Percentiles rank a stretch among this genome's conserved stretches.
These are phyloP conservation scores for Hermetia illucens DNA, from an alignment of 1,140 invertebrate species.

Conservation along the genomic window DNA sequence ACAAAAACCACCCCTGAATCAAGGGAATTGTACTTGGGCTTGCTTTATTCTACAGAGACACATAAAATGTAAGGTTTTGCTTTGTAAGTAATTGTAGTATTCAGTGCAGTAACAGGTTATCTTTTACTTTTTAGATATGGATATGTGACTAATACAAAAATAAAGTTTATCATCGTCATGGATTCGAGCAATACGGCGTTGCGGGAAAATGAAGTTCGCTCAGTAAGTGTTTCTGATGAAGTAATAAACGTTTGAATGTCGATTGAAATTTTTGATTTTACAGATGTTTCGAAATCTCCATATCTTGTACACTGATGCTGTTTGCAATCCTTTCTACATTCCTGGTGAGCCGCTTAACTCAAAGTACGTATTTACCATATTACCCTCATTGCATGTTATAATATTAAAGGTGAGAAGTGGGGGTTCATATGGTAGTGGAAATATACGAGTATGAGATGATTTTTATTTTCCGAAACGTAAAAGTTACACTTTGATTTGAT, in stretches of 20 bases:
- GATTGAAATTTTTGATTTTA: constrained; percentile 16
- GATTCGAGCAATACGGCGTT: constrained; percentile 76
- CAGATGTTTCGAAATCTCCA: constrained; percentile 85
- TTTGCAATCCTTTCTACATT: constrained; percentile 91
- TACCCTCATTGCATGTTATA: no score
- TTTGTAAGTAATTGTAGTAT: no score
- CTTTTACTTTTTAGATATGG: constrained; percentile 62
- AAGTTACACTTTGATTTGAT: no score
- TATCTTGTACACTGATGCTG: constrained; percentile 76
- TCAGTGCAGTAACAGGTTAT: neutral
- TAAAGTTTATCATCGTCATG: constrained; percentile 90
- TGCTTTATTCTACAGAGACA: constrained; percentile 89
- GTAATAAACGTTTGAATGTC: neutral
- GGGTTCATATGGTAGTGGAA: no score
- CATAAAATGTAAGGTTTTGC: constrained; percentile 90
- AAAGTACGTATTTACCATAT: constrained; percentile 44
- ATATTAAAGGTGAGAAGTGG: no score
- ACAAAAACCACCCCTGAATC: constrained; percentile 51
- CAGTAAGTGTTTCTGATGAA: constrained; percentile 41
- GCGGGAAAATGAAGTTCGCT: constrained; percentile 87
- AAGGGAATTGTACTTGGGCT: constrained; percentile 79
- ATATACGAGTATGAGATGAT: no score
- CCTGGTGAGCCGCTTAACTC: constrained; percentile 72
- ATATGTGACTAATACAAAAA: constrained; percentile 94
- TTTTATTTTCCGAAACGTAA: no score